phyloP scores from a whole-genome alignment of 1,140 invertebrate genomes.

The Aphidius gifuensis region DNA sequence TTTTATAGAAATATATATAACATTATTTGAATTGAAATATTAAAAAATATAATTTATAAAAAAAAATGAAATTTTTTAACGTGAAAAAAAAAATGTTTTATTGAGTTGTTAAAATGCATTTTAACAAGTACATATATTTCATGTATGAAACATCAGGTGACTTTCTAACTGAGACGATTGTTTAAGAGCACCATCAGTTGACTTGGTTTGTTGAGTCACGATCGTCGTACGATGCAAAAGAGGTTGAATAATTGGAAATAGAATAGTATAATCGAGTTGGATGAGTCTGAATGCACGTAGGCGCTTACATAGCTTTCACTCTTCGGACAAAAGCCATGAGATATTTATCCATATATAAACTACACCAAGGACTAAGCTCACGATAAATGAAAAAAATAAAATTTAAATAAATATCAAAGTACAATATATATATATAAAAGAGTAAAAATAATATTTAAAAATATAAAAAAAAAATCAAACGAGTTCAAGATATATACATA shows the following conservation, averaged over 20 bases:
- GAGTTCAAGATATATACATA: constrained; percentile 1
- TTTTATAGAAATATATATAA: too few relatives aligned
- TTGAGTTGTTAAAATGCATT: too few relatives aligned
- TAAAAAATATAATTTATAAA: too few relatives aligned
- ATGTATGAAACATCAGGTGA: background rate
- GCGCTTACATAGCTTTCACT: constrained; percentile 10
- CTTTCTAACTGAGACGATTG: constrained; percentile 6
- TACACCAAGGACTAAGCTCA: background rate
- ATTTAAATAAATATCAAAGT: background rate
- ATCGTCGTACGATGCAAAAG: constrained; percentile 2
- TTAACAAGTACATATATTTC: too few relatives aligned
- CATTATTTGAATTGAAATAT: too few relatives aligned
- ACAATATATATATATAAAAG: background rate
- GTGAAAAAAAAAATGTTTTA: too few relatives aligned
- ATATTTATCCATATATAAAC: too few relatives aligned
- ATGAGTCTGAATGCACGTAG: background rate
- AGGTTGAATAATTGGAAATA: constrained; percentile 14
- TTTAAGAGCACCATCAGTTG: constrained; percentile 11
- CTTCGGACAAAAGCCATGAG: constrained; percentile 13
- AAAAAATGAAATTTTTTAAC: too few relatives aligned
- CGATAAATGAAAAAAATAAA: constrained; percentile 2
- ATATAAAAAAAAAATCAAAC: background rate
- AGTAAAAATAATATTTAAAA: background rate
- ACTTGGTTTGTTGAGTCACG: constrained; percentile 6
- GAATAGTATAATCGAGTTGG: constrained; percentile 6